Evolutionary conservation across 2,113 vertebrate species (phyloP).

Genomic region (Erythrocebus patas): DNA sequence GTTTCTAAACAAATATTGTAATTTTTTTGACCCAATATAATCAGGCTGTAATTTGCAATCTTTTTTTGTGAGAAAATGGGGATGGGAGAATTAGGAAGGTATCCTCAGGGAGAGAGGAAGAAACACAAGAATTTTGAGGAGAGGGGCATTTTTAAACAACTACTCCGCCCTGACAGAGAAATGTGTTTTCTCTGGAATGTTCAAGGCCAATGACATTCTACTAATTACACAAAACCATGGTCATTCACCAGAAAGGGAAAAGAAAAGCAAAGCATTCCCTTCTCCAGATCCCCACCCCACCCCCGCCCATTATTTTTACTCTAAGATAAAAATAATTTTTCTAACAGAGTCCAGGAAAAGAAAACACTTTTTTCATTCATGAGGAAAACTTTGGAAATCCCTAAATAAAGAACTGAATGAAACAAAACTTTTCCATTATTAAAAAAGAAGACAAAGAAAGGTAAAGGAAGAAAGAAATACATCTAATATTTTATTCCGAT

Average conservation of each 20-base stretch:
- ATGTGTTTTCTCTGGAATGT: background rate
- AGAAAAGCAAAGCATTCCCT: background rate
- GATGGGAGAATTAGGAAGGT: background rate
- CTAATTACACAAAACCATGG: background rate
- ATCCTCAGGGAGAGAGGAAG: background rate
- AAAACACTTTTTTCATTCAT: background rate
- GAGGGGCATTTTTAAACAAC: background rate
- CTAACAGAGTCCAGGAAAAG: background rate
- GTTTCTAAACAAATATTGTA: background rate
- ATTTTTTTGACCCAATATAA: background rate
- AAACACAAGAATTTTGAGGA: background rate
- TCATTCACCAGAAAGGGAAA: background rate
- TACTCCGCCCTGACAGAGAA: background rate
- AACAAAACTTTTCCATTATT: background rate
- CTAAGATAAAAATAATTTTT: slow-evolving; percentile 10
- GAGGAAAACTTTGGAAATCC: background rate
- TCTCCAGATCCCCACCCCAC: background rate
- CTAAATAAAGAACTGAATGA: background rate
- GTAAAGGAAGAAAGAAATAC: background rate
- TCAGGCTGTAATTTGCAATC: background rate
- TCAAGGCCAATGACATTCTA: background rate
- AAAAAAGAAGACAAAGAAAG: background rate
- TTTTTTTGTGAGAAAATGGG: background rate
- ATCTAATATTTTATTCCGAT: background rate
- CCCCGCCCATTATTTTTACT: background rate